Base-by-base conservation (phyloP, 2,113 vertebrate genomes). In the Eretmochelys imbricata region DNA sequence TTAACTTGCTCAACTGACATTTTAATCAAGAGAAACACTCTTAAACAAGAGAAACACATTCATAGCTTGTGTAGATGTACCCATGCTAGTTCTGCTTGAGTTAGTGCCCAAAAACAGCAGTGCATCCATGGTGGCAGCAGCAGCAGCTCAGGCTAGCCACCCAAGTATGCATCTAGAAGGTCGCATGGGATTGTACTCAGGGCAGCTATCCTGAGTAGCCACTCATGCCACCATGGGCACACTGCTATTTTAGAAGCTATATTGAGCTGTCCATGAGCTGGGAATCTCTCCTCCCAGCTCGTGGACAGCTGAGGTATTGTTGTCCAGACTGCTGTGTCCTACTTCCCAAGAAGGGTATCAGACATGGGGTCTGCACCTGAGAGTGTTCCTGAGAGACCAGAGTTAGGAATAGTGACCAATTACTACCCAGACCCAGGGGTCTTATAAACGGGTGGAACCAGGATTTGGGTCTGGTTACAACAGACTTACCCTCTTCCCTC, bases 21-120 rank as follows among this genome's bases (percentile, higher is more conserved):
- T 96, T 97, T 89, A 96, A 95, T 42, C 59, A 55, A 87, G 85
- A 91, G 35, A 72, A 82, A 3, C 29, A 92, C 29, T 75, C 35
- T 79, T 48, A 89, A 54, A 54, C 53, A 54, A 54, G 53, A 54
- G 20, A 54, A 54, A 54, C 53, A 22, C 53, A 54, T 54, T 57
- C 25, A 57, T 10, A 57, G 25, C 10, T 27, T 2, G 5, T 57
- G 55, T 35, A 65, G 31, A 65, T 31, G 31, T 62, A 31, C 7
- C 62, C 16, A 14, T 31, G 31, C 31, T 65, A 35, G 31, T 31
- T 35, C 62, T 65, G 29, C 16, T 31, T 35, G 3, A 65, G 62
- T 31, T 65, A 17, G 62, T 31, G 31, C 31, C 14, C 31, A 14
- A 65, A 16, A 35, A 35, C 35, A 35, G 13, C 62, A 62, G 29